These are phyloP conservation scores for Priocnemis perturbator DNA, from an alignment of 2,888 invertebrate species.

Conservation along the genomic window DNA sequence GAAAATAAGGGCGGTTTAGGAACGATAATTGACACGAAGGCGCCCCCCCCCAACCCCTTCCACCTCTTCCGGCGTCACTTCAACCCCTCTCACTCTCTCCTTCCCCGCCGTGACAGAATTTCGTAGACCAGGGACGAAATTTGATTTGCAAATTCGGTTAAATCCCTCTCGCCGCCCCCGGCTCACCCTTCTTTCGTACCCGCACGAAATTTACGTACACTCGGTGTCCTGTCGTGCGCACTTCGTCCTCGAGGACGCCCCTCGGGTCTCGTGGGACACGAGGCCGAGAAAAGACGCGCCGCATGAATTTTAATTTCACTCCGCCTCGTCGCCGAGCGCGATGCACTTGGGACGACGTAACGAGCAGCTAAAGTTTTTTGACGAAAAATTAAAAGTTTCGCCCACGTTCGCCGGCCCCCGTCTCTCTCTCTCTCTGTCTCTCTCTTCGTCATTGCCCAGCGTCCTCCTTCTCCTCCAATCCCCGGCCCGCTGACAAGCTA, in stretches of 20 bases:
- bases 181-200: conserved; percentile 42
- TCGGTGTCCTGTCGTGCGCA: conserved; percentile 48
- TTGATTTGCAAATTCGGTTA: conserved; percentile 72
- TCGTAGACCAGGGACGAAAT: conserved; percentile 63
- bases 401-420: conserved; percentile 33
- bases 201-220: conserved; percentile 42
- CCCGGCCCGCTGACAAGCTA: conserved; percentile 42
- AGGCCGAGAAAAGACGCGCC: conserved; percentile 68
- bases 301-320: conserved; percentile 71
- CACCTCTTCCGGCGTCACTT: conserved; percentile 3
- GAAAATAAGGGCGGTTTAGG: conserved; percentile 61
- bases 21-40: conserved; percentile 68
- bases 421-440: conserved; percentile 6
- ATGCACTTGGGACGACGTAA: conserved; percentile 65
- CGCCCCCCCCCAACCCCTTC: conserved; percentile 48
- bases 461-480: background rate
- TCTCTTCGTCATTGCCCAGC: background rate
- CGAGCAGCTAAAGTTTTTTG: conserved; percentile 69
- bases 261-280: conserved; percentile 62
- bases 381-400: conserved; percentile 70
- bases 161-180: conserved; percentile 56
- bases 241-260: conserved; percentile 56
- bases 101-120: conserved; percentile 54
- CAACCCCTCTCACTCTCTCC: conserved; percentile 16
- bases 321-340: conserved; percentile 54